A percentile compares a stretch with the other conserved stretches of the same genome.
These are phyloP conservation scores for Epinotia brunnichana DNA, from an alignment of 2,888 invertebrate species.

Conservation along the genomic window DNA sequence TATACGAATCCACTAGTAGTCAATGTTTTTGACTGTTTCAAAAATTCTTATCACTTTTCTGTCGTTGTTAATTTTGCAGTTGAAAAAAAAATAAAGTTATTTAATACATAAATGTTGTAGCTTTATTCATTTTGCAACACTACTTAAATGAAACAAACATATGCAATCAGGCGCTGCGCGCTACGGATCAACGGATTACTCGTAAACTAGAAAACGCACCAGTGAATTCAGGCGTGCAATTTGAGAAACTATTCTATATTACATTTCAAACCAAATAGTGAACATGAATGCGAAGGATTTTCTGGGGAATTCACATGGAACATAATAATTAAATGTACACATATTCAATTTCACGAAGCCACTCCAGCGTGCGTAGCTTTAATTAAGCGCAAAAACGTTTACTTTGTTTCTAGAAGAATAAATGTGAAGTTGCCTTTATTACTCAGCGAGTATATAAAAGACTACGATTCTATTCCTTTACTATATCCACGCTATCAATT, in stretches of 20 bases:
- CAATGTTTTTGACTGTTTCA: too few species aligned
- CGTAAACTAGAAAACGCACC: background rate
- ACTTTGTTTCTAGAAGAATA: background rate
- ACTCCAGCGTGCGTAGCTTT: background rate
- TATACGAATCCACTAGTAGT: too few species aligned
- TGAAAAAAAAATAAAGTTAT: too few species aligned
- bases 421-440: conserved; percentile 10
- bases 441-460: background rate
- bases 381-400: background rate
- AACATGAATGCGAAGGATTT: background rate
- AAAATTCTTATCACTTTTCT: too few species aligned
- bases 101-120: too few species aligned
- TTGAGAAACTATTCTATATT: background rate
- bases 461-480: conserved; percentile 9
- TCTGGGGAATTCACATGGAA: background rate
- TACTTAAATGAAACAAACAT: too few species aligned
- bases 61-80: too few species aligned
- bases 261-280: background rate
- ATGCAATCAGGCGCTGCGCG: too few species aligned
- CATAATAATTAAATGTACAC: background rate
- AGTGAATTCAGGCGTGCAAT: background rate
- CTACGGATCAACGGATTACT: background rate
- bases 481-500: background rate
- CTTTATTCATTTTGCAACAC: too few species aligned
- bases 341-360: background rate